Conservation (phyloP, 2,113 vertebrate genomes). For the Odontophorus gujanensis region DNA sequence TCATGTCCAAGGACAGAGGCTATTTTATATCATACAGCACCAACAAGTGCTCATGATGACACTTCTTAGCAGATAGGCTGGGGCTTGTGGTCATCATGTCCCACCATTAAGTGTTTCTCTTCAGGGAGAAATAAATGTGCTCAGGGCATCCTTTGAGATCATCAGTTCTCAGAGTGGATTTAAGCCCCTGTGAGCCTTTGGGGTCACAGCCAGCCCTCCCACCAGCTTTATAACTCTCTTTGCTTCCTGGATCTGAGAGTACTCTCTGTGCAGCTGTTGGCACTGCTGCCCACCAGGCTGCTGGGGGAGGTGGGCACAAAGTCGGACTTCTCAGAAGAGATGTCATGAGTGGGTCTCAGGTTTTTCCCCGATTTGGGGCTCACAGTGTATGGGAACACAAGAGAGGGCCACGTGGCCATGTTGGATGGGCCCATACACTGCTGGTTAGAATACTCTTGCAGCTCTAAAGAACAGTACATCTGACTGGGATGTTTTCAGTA, state of each 20-base stretch:
- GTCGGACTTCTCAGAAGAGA: neutral
- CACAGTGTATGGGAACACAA: rapidly evolving
- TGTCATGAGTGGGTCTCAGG: rapidly evolving
- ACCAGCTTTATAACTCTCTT: neutral
- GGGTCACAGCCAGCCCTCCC: neutral
- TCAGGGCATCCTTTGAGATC: neutral
- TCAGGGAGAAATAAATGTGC: rapidly evolving
- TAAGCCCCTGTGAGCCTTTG: neutral
- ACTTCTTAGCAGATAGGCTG: neutral
- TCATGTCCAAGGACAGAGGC: neutral
- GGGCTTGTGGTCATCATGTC: neutral
- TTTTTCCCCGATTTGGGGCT: neutral
- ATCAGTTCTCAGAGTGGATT: neutral
- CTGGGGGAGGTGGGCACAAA: neutral
- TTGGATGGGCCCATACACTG: neutral
- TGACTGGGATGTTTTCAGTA: neutral
- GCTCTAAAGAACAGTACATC: neutral
- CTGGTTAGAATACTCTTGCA: neutral
- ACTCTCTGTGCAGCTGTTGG: neutral
- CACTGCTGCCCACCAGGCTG: neutral
- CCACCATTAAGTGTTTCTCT: neutral
- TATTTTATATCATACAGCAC: neutral
- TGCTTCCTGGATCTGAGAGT: neutral
- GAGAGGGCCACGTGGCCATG: neutral
- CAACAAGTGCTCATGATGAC: neutral